A percentile compares a stretch with the other conserved stretches of the same genome.
Conservation (phyloP, 2,888 invertebrate species). For the Pterostichus madidus region DNA sequence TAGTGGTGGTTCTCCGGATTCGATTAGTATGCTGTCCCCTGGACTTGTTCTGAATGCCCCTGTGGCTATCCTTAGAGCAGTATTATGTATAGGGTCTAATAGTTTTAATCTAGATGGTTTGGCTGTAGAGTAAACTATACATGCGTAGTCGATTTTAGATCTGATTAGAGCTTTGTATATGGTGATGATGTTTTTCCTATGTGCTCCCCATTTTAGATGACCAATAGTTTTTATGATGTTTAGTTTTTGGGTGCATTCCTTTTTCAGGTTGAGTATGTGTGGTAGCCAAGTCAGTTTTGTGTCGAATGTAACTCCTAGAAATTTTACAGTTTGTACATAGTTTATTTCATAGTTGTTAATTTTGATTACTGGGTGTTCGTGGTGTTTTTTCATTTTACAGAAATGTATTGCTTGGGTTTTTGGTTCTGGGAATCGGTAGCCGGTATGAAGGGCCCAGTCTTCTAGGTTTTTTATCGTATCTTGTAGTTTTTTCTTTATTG, state of each 20-base stretch:
- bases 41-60: slow-evolving; percentile 44
- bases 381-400: not conserved
- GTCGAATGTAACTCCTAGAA: slow-evolving; percentile 19
- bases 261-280: not conserved
- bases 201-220: slow-evolving; percentile 1
- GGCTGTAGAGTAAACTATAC: slow-evolving; percentile 33
- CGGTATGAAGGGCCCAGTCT: not conserved
- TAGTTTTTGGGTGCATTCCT: slow-evolving; percentile 14
- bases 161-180: not conserved
- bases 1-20: slow-evolving; percentile 37
- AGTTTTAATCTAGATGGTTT: not conserved
- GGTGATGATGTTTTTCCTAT: slow-evolving; percentile 2
- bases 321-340: not conserved
- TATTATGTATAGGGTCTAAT: slow-evolving; percentile 35
- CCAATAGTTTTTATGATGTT: not conserved
- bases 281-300: not conserved
- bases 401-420: not conserved
- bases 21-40: not conserved
- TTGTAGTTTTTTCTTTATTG: no score
- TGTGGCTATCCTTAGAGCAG: slow-evolving; percentile 22
- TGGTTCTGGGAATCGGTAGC: not conserved
- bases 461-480: no score
- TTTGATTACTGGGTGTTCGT: not conserved
- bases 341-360: not conserved
- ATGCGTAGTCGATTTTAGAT: not conserved